Evolutionary conservation across 2,888 invertebrate genomes (phyloP).

Genomic region (Monopis laevigella): DNA sequence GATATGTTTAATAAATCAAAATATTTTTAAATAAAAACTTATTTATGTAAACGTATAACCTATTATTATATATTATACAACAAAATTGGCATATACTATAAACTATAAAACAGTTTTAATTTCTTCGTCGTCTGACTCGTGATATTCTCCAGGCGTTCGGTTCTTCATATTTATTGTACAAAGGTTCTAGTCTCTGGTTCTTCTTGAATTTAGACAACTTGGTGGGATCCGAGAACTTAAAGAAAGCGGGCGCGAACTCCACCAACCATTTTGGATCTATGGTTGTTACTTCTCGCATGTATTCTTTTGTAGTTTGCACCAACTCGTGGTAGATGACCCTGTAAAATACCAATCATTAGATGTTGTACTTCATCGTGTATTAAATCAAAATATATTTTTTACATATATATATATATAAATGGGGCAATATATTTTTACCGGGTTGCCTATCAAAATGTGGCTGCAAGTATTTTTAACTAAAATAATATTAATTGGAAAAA

Average conservation of each 20-base stretch:
- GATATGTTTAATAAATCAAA: too few relatives aligned
- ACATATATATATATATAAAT: too few relatives aligned
- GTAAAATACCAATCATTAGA: slow-evolving; percentile 24
- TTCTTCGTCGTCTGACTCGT: slow-evolving; percentile 84
- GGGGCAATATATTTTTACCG: too few relatives aligned
- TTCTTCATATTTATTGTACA: slow-evolving; percentile 99
- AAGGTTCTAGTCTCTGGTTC: slow-evolving; percentile 96
- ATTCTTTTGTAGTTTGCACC: slow-evolving; percentile 98
- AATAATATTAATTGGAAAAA: too few relatives aligned
- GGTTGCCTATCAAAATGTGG: too few relatives aligned
- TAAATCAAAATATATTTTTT: too few relatives aligned
- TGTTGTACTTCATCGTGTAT: too few relatives aligned
- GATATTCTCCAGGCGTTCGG: slow-evolving; percentile 99
- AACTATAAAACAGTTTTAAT: slow-evolving; percentile 56
- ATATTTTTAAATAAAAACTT: too few relatives aligned
- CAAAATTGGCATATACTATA: too few relatives aligned
- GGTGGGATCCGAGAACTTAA: slow-evolving; percentile 98
- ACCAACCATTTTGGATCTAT: slow-evolving; percentile 99
- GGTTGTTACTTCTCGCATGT: slow-evolving; percentile 98
- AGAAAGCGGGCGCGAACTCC: slow-evolving; percentile 99
- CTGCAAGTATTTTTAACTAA: too few relatives aligned
- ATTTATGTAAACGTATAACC: too few relatives aligned
- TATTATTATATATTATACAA: too few relatives aligned
- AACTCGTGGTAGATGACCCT: slow-evolving; percentile 98
- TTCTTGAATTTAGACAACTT: slow-evolving; percentile 99